Conservation (phyloP, 2,888 invertebrate species). For the Hecatera dysodea region DNA sequence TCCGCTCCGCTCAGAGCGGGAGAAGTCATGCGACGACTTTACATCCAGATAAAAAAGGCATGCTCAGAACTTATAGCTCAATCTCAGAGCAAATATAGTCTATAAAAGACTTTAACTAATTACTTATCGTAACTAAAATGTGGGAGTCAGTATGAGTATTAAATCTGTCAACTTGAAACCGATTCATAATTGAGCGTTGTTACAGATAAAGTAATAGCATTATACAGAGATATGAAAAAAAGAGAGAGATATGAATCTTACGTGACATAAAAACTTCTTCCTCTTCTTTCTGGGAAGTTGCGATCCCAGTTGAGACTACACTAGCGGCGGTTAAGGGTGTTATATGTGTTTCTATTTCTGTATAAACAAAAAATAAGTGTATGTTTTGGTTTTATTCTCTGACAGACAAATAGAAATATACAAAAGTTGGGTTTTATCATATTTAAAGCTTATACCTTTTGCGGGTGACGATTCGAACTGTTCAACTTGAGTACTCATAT, state of each 20-base stretch:
- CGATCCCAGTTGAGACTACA: background rate
- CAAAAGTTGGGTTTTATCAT: background rate
- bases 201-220: too few species aligned
- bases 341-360: conserved; percentile 37
- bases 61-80: too few species aligned
- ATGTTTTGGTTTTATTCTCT: too few species aligned
- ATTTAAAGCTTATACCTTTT: conserved; percentile 15
- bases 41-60: too few species aligned
- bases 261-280: conserved; percentile 37
- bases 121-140: too few species aligned
- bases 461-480: background rate
- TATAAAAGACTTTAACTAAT: too few species aligned
- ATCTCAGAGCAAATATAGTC: too few species aligned
- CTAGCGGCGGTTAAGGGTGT: background rate
- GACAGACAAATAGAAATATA: background rate
- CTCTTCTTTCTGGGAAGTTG: conserved; percentile 5
- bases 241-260: background rate
- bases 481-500: conserved; percentile 20
- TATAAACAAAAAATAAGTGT: background rate
- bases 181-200: background rate
- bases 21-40: too few species aligned
- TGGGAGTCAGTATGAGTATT: background rate
- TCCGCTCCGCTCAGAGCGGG: too few species aligned
- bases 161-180: background rate
- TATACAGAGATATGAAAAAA: too few species aligned